A percentile compares a stretch with the other conserved stretches of the same genome.
These are phyloP conservation scores for Hassar affinis DNA, from an alignment of 2,113 vertebrate genomes.

Conservation along the genomic window DNA sequence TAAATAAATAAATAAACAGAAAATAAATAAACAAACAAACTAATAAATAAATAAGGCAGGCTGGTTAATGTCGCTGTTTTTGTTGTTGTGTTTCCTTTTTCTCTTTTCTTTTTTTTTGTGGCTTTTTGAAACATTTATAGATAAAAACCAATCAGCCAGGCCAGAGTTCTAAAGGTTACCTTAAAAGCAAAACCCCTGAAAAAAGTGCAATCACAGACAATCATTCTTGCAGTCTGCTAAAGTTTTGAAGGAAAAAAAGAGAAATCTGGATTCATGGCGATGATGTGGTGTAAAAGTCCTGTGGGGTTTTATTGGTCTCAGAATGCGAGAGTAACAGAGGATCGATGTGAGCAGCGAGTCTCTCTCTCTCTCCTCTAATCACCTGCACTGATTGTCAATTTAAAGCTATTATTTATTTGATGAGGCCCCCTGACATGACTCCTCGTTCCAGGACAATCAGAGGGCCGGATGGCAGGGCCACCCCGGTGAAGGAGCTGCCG, in stretches of 20 bases:
- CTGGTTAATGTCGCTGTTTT: neutral
- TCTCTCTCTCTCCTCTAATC: constrained; percentile 27
- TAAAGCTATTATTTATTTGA: constrained; percentile 53
- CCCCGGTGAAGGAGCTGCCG: constrained; percentile 26
- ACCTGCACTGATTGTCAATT: constrained; percentile 51
- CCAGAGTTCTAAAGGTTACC: neutral
- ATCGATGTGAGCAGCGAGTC: constrained; percentile 36
- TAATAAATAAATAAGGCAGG: neutral
- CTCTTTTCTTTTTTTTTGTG: neutral
- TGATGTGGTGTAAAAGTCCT: neutral
- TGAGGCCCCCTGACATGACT: constrained; percentile 53
- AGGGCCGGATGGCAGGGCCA: constrained; percentile 39
- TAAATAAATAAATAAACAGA: too few species aligned
- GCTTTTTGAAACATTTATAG: neutral
- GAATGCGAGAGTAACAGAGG: constrained; percentile 18
- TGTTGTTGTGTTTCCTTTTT: neutral
- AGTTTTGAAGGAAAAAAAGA: neutral
- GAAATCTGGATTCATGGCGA: neutral
- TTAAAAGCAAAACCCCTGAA: neutral
- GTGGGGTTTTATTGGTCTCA: neutral
- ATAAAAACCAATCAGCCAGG: neutral
- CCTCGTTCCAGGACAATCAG: constrained; percentile 48
- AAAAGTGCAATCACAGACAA: neutral
- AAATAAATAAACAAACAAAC: too few species aligned
- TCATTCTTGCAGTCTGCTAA: neutral